Percentiles rank a stretch among this genome's conserved stretches.
Evolutionary conservation across 2,797 vertebrate species (phyloP).

Genomic region (Phalanger gymnotis): DNA sequence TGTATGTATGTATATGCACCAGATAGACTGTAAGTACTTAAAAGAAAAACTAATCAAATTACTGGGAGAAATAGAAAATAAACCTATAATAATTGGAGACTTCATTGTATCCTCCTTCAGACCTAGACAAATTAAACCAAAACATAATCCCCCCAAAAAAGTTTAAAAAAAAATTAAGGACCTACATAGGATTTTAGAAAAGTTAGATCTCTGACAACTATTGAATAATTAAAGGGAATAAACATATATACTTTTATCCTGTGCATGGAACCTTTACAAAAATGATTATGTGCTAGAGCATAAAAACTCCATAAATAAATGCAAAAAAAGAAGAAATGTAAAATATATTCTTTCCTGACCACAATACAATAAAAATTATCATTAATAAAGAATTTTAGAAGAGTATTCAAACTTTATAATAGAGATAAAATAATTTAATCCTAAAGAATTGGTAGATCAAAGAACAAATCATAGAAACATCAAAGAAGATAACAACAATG

Average conservation of each 20-base stretch:
- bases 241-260: neutral
- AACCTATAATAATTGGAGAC: neutral
- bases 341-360: neutral
- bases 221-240: neutral
- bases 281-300: neutral
- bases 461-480: neutral
- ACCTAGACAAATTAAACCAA: neutral
- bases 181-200: neutral
- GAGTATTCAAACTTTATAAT: neutral
- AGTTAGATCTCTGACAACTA: neutral
- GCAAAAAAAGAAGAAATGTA: neutral
- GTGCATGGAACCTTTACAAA: neutral
- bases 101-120: neutral
- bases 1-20: neutral
- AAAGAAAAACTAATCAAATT: neutral
- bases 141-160: neutral
- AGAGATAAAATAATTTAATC: neutral
- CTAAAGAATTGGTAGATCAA: neutral
- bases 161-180: neutral
- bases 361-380: neutral
- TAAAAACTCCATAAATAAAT: neutral
- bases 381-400: neutral
- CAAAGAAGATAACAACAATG: neutral
- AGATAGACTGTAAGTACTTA: neutral
- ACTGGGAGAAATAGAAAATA: neutral